Base-by-base conservation (phyloP, 2,888 invertebrate species). In the Euspilapteryx auroguttella region DNA sequence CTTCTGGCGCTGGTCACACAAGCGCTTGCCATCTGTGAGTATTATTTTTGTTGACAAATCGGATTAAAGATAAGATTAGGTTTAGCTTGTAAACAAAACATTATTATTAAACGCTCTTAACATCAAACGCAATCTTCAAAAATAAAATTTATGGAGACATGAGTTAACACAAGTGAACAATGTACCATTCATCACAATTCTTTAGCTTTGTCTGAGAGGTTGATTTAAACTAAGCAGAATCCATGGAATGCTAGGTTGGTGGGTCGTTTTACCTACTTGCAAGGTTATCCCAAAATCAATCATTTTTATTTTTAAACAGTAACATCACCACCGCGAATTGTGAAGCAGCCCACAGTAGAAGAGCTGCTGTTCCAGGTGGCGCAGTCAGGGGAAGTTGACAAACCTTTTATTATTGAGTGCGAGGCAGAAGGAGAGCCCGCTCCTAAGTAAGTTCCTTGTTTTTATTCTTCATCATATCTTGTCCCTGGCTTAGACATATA, bases 401-500 rank as follows among this genome's bases (percentile, higher is more conserved):
- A 92, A 61, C 94, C 94, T 27, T 94, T 94, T 75, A 86, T 93
- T 49, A 90, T 99, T 41, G 94, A 95, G 64, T 99, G 98, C 62
- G 93, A 94, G 65, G 98, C 98, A 9, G 89, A 89, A 58, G 97
- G 95, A 42, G 91, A 94, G 63, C 98, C 98, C 8, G 86, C 87
- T 39, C 96, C 97, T 30, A 87, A 81, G 94, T 97, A 83, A 79
- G 85, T 80, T 28, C 12, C 8, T 12, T 15, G 17, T 26, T 15
- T 15, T 11, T 3, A 12, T 17, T 10, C n/a, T 14, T n/a, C n/a
- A n/a, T n/a, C n/a, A n/a, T n/a, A n/a, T n/a, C n/a, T n/a, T n/a
- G n/a, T n/a, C n/a, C n/a, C n/a, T n/a, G n/a, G n/a, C n/a, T n/a
- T n/a, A n/a, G n/a, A n/a, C n/a, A n/a, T n/a, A n/a, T n/a, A n/a